Evolutionary conservation across 2,113 vertebrate species (phyloP), one percentile per base, ranked within the genome.

Genomic region (Pelobates fuscus): DNA sequence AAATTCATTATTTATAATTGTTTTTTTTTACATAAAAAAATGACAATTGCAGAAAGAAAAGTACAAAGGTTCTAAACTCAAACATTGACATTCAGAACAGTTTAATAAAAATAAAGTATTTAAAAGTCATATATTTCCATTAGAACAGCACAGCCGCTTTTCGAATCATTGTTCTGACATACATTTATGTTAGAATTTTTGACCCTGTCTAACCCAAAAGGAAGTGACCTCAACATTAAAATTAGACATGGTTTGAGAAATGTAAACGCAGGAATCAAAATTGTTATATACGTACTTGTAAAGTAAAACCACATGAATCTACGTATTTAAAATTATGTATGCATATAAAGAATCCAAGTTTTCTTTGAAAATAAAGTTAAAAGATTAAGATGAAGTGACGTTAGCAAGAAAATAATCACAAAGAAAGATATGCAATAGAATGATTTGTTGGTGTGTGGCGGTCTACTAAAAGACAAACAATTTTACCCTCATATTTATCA

Each of bases 301-400:
- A 66, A 66, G 23, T 66, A 37, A 66, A 46, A 66, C 64, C 64
- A 66, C 64, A 49, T 66, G 64, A 23, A 49, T 66, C 5, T 5
- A 27, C 7, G 21, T 65, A 12, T 46, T 27, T 49, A 12, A n/a
- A n/a, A n/a, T n/a, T n/a, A 37, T 5, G 44, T 49, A 17, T 8
- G 14, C 44, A 49, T 5, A 18, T 49, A 2, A 49, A 37, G 32
- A 37, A n/a, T n/a, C n/a, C 32, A 37, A 49, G 17, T 11, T 17
- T 49, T 6, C 52, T 55, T 55, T 55, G 52, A 55, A 17, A 49
- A 18, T 49, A 49, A 17, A 49, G 15, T 49, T 15, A 12, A 14
- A 18, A 18, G 44, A 49, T 49, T 49, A 49, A 49, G 44, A 49
- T 49, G 10, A 17, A 49, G 44, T 49, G 44, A 49, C 44, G 44